These are phyloP conservation scores for Apotomis turbidana DNA, from an alignment of 2,888 invertebrate species.

Conservation along the genomic window DNA sequence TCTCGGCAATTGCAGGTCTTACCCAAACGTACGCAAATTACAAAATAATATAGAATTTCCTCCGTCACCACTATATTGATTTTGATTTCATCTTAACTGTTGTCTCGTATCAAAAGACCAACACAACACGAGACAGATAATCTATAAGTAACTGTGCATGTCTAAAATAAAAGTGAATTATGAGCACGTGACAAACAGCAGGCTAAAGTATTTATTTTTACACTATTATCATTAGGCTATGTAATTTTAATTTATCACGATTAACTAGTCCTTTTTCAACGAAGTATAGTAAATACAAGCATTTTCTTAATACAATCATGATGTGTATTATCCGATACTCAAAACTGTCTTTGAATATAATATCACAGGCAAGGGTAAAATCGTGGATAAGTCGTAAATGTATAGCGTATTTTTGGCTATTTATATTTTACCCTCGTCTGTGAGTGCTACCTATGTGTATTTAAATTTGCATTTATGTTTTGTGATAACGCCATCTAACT, in stretches of 20 bases:
- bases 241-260: constrained; percentile 46
- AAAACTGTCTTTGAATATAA: constrained; percentile 5
- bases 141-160: too few relatives aligned
- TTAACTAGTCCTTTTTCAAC: constrained; percentile 56
- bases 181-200: neutral
- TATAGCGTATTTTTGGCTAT: neutral
- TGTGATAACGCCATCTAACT: constrained; percentile 42
- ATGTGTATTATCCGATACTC: neutral
- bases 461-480: constrained; percentile 46
- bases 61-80: too few relatives aligned
- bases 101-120: too few relatives aligned
- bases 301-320: constrained; percentile 37
- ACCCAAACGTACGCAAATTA: too few relatives aligned
- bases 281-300: constrained; percentile 51
- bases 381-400: neutral
- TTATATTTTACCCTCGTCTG: constrained; percentile 52
- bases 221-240: constrained; percentile 15
- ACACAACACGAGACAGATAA: too few relatives aligned
- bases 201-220: constrained; percentile 1
- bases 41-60: too few relatives aligned
- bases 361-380: neutral
- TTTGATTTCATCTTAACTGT: too few relatives aligned
- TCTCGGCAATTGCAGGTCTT: too few relatives aligned
- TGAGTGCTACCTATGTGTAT: constrained; percentile 19
- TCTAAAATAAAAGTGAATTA: too few relatives aligned